phyloP scores from a whole-genome alignment of 2,113 vertebrate genomes.

The Paraplagusia blochii region DNA sequence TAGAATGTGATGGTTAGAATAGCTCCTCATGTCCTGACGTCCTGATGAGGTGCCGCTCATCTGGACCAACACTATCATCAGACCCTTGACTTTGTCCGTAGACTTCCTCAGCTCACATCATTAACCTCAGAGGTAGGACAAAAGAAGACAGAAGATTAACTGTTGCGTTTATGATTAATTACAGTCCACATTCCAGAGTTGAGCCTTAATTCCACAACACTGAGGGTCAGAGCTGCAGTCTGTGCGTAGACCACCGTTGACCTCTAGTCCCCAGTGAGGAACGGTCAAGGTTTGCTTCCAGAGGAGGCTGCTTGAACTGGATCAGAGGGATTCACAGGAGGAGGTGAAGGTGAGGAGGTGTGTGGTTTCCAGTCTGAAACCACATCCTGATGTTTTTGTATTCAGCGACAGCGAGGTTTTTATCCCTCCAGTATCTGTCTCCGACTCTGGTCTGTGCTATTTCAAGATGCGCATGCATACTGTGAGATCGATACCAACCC shows the following conservation, averaged over 20 bases:
- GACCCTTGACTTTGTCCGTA: slow-evolving; percentile 54
- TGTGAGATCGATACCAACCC: slow-evolving; percentile 63
- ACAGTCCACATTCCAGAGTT: slow-evolving; percentile 40
- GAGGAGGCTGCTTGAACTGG: slow-evolving; percentile 36
- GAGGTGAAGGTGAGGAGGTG: background rate
- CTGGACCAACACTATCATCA: slow-evolving; percentile 32
- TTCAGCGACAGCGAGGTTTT: slow-evolving; percentile 25
- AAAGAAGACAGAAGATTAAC: slow-evolving; percentile 46
- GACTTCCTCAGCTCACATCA: slow-evolving; percentile 57
- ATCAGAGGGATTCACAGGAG: slow-evolving; percentile 20
- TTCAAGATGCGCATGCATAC: slow-evolving; percentile 62
- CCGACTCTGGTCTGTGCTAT: slow-evolving; percentile 55
- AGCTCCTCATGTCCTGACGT: slow-evolving; percentile 4
- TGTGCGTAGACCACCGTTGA: slow-evolving; percentile 43
- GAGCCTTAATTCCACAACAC: slow-evolving; percentile 31
- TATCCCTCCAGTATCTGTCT: slow-evolving; percentile 25
- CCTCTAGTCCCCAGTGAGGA: slow-evolving; percentile 19
- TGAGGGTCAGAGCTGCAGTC: slow-evolving; percentile 8
- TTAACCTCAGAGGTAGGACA: slow-evolving; percentile 52
- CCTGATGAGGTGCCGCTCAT: too few relatives aligned
- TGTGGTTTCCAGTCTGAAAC: slow-evolving; percentile 29
- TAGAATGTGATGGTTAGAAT: too few relatives aligned
- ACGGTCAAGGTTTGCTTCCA: slow-evolving; percentile 63
- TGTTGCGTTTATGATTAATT: slow-evolving; percentile 69
- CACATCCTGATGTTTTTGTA: slow-evolving; percentile 39